Conservation (phyloP, 2,797 vertebrate species). For the Eulemur rubriventer region DNA sequence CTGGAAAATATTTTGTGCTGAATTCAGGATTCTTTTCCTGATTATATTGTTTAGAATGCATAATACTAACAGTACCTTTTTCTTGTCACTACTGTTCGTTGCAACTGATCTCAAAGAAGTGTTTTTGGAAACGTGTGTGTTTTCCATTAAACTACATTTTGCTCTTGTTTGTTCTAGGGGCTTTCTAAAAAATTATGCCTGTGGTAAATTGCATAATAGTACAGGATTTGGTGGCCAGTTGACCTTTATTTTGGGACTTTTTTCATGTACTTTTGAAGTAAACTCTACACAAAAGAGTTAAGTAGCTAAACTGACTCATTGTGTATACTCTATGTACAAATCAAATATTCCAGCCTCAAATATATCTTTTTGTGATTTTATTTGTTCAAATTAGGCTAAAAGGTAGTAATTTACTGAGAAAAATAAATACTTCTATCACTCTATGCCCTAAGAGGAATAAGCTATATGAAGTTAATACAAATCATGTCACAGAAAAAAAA, state of each 20-base stretch:
- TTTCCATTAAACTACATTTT: background rate
- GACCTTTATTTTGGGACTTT: background rate
- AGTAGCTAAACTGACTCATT: background rate
- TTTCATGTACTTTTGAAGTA: background rate
- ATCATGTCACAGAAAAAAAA: slow-evolving; percentile 75
- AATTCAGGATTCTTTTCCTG: background rate
- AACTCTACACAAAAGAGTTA: background rate
- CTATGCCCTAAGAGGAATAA: slow-evolving; percentile 58
- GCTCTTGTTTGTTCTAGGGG: background rate
- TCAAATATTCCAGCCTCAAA: slow-evolving; percentile 44
- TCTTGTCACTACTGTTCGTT: background rate
- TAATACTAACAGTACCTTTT: background rate
- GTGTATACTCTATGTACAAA: slow-evolving; percentile 52
- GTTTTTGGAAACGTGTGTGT: background rate
- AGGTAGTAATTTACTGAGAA: slow-evolving; percentile 64
- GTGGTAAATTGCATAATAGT: background rate
- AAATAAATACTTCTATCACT: slow-evolving; percentile 64
- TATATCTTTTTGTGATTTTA: background rate
- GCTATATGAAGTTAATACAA: background rate
- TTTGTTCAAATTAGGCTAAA: background rate
- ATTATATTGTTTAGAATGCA: background rate
- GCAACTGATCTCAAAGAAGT: background rate
- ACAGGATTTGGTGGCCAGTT: background rate
- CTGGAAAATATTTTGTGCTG: background rate
- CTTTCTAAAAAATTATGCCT: background rate